phyloP scores from a whole-genome alignment of 92 coral and sea anemone genomes.

The Epizoanthus stellaris region DNA sequence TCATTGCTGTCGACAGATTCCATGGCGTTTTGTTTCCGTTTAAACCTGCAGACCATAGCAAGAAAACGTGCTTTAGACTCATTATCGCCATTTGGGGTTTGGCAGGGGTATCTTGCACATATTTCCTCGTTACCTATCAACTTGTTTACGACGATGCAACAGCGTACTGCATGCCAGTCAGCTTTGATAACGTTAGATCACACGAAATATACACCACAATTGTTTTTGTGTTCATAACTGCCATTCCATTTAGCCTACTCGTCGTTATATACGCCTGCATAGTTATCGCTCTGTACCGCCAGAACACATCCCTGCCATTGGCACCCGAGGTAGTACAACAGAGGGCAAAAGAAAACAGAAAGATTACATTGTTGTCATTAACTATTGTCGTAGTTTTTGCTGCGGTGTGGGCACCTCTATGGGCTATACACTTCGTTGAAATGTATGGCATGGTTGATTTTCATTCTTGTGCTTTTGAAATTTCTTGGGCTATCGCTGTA shows the following conservation, averaged over 20 bases:
- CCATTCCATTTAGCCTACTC: neutral
- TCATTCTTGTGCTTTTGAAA: neutral
- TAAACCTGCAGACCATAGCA: neutral
- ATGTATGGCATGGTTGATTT: neutral
- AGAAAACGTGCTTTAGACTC: slow-evolving; percentile 2
- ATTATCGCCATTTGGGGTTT: neutral
- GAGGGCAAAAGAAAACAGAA: slow-evolving; percentile 12
- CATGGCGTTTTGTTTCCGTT: neutral
- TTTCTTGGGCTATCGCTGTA: neutral
- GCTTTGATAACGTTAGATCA: neutral
- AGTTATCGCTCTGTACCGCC: neutral
- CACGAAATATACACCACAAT: neutral
- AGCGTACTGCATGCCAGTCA: neutral
- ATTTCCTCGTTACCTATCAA: neutral
- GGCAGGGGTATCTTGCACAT: neutral
- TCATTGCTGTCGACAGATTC: slow-evolving; percentile 7
- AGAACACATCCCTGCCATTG: neutral
- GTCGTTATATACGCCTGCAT: neutral
- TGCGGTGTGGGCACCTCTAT: neutral
- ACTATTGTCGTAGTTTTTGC: slow-evolving; percentile 16
- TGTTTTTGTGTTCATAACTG: slow-evolving; percentile 9
- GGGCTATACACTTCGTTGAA: neutral
- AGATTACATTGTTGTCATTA: neutral
- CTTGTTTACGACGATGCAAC: neutral
- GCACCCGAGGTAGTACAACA: slow-evolving; percentile 19